Percentiles rank a stretch among this genome's conserved stretches.
Evolutionary conservation across 1,140 invertebrate species (phyloP).

Genomic region (Drosophila tsacasi): DNA sequence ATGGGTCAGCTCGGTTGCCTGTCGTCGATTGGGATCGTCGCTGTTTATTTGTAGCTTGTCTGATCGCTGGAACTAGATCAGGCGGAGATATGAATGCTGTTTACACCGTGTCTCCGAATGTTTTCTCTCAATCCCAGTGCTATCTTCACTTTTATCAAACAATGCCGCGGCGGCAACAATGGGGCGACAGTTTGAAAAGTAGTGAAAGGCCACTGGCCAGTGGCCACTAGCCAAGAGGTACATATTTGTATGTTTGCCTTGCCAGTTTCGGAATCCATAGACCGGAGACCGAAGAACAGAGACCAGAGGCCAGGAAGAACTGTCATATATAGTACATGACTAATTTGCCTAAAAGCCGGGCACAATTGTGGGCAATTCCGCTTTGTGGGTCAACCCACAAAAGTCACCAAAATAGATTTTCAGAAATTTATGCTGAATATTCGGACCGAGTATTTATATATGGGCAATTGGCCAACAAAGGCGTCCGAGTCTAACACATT

Average conservation of each 20-base stretch:
- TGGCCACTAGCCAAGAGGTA: conserved; percentile 8
- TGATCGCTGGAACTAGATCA: conserved; percentile 57
- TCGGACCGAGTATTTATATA: conserved; percentile 60
- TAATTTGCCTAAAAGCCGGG: conserved; percentile 69
- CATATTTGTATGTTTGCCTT: neutral
- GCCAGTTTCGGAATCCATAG: neutral
- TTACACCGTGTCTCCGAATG: conserved; percentile 63
- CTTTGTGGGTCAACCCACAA: conserved; percentile 50
- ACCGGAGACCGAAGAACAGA: neutral
- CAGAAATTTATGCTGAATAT: conserved; percentile 69
- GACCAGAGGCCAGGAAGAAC: neutral
- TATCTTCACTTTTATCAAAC: conserved; percentile 69
- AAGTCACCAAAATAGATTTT: conserved; percentile 66
- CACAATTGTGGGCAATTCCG: conserved; percentile 37
- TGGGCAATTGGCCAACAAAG: conserved; percentile 78
- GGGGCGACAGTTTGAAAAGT: conserved; percentile 42
- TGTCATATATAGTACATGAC: conserved; percentile 46
- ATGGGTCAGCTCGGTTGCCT: conserved; percentile 40
- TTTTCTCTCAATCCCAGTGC: conserved; percentile 58
- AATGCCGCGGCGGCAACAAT: conserved; percentile 38
- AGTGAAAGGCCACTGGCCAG: conserved; percentile 56
- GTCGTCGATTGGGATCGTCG: conserved; percentile 52
- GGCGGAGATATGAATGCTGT: conserved; percentile 54
- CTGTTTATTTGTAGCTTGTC: conserved; percentile 57
- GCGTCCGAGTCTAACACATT: conserved; percentile 69